Conservation (phyloP, 2,113 vertebrate genomes). For the Bombycilla garrulus region DNA sequence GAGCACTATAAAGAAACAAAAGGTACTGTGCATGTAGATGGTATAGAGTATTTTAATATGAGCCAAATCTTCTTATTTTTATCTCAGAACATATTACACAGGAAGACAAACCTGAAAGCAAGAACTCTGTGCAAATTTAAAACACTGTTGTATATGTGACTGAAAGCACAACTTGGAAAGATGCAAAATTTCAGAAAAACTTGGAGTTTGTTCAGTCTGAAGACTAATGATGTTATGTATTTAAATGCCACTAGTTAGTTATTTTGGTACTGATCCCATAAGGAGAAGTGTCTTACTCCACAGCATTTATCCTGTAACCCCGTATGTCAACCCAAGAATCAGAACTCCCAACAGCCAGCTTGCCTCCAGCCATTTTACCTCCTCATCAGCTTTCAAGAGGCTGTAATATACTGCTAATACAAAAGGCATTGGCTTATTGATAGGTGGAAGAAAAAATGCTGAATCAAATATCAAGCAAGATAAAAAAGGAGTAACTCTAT, state of each 20-base stretch:
- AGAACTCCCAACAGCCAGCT: not conserved
- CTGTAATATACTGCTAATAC: constrained; percentile 21
- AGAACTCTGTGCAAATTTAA: not conserved
- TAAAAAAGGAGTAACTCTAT: not conserved
- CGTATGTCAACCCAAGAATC: not conserved
- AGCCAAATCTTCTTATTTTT: not conserved
- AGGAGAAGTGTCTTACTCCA: constrained; percentile 2
- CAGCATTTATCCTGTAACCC: constrained; percentile 19
- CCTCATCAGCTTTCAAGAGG: constrained; percentile 28
- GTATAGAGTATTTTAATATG: not conserved
- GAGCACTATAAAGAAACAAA: not conserved
- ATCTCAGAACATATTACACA: not conserved
- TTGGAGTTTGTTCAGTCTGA: not conserved
- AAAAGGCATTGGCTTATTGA: constrained; percentile 29
- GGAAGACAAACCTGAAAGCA: not conserved
- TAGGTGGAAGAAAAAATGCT: not conserved
- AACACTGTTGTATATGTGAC: not conserved
- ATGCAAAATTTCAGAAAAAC: not conserved
- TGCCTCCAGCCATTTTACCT: constrained; percentile 45
- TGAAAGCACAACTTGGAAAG: not conserved
- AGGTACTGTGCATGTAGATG: not conserved
- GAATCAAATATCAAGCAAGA: constrained; percentile 1
- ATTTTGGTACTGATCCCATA: not conserved
- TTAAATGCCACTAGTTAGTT: not conserved
- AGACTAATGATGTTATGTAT: not conserved